Percentiles rank a stretch among this genome's conserved stretches.
phyloP scores from a whole-genome alignment of 2,113 vertebrate species.

The Clarias gariepinus region DNA sequence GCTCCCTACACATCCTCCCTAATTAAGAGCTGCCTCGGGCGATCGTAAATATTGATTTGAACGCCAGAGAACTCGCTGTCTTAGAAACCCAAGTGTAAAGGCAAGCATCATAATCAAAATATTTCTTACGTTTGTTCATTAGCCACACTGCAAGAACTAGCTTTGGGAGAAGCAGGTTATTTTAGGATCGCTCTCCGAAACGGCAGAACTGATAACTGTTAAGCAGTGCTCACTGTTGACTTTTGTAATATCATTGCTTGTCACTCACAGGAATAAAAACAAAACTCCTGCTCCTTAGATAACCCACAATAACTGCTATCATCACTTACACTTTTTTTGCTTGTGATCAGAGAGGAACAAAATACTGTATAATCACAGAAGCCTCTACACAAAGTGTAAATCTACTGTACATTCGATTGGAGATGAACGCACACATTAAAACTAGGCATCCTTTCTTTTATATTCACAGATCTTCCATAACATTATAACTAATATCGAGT shows the following conservation, averaged over 20 bases:
- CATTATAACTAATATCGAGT: no score
- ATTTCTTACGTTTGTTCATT: conserved; percentile 18
- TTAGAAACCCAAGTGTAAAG: conserved; percentile 31
- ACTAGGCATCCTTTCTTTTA: no score
- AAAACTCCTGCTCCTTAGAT: not conserved
- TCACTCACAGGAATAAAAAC: not conserved
- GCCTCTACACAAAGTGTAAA: no score
- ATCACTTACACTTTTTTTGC: no score
- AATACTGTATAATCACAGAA: no score
- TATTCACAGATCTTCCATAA: no score
- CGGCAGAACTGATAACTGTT: not conserved
- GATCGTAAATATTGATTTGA: conserved; percentile 58
- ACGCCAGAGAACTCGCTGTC: conserved; percentile 31
- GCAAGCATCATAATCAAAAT: conserved; percentile 25
- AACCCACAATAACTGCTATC: not conserved
- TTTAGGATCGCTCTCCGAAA: not conserved
- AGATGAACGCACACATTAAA: no score
- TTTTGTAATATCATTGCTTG: not conserved
- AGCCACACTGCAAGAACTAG: not conserved
- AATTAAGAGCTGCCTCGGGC: conserved; percentile 55
- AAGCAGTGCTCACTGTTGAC: not conserved
- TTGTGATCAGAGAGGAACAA: not conserved
- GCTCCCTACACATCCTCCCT: conserved; percentile 39
- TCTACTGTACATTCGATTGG: no score
- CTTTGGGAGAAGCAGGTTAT: not conserved